Evolutionary conservation across 2,888 invertebrate species (phyloP).

Genomic region (Trichopria drosophilae): DNA sequence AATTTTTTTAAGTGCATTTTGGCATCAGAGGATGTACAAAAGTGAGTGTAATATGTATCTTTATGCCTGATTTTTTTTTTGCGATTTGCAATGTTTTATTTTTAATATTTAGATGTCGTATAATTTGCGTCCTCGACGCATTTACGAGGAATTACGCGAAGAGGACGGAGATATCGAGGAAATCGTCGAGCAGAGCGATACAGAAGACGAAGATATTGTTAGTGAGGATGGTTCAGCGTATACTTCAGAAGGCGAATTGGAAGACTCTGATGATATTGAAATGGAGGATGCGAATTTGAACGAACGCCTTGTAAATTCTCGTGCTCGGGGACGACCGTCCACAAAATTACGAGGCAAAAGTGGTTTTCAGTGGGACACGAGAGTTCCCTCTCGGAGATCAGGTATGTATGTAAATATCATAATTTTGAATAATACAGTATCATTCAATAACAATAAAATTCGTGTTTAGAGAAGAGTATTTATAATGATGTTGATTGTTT

Average conservation of each 20-base stretch:
- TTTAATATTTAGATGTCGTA: constrained; percentile 1
- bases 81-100: no score
- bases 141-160: background rate
- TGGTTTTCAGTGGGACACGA: constrained; percentile 2
- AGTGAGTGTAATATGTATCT: no score
- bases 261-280: background rate
- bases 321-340: constrained; percentile 4
- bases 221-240: background rate
- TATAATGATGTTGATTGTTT: no score
- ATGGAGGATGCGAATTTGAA: constrained; percentile 5
- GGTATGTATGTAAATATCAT: background rate
- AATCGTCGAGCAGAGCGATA: background rate
- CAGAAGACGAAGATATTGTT: background rate
- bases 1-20: no score
- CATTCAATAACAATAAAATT: no score
- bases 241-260: background rate
- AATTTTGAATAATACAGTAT: no score
- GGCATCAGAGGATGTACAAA: no score
- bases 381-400: background rate
- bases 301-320: background rate
- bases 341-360: constrained; percentile 1
- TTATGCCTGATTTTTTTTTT: no score
- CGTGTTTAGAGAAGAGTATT: no score
- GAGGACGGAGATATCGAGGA: background rate
- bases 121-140: background rate